Conservation (phyloP, 2,888 invertebrate species). For the Caenorhabditis imperialis region DNA sequence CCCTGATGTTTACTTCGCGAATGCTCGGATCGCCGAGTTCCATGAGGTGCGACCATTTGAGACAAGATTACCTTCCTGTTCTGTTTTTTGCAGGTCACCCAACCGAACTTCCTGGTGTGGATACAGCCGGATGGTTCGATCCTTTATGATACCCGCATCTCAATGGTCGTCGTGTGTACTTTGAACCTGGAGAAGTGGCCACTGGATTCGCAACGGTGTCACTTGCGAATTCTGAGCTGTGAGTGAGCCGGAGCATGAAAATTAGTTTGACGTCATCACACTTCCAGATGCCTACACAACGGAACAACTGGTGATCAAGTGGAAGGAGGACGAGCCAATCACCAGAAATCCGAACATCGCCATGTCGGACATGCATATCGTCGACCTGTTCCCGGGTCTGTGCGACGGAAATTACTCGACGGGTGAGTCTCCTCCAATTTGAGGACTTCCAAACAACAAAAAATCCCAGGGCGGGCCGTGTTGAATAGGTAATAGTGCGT, state of each 20-base stretch:
- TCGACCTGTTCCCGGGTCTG: conserved; percentile 70
- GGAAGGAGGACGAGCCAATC: conserved; percentile 74
- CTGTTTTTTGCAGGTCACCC: conserved; percentile 69
- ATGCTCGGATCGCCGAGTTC: conserved; percentile 76
- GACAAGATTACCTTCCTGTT: background rate
- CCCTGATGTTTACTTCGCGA: conserved; percentile 78
- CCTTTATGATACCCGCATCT: conserved; percentile 73
- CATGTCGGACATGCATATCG: conserved; percentile 78
- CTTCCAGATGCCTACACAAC: conserved; percentile 77
- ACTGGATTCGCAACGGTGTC: conserved; percentile 75
- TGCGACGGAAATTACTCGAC: conserved; percentile 77
- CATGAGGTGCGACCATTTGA: conserved; percentile 64
- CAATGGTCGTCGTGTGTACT: conserved; percentile 76
- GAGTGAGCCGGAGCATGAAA: conserved; percentile 66
- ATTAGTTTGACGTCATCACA: conserved; percentile 49
- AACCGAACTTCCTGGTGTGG: conserved; percentile 78
- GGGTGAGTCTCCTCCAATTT: conserved; percentile 55
- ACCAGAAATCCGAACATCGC: conserved; percentile 75
- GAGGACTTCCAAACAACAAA: conserved; percentile 34
- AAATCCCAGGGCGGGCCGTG: conserved; percentile 15
- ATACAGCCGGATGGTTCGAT: conserved; percentile 77
- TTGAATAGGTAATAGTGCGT: conserved; percentile 55
- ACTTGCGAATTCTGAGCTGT: conserved; percentile 77
- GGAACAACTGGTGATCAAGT: conserved; percentile 74
- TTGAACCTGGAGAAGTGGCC: conserved; percentile 77